Percentiles rank a stretch among this genome's conserved stretches.
Evolutionary conservation across 2,888 invertebrate species (phyloP).

Genomic region (Digitonthophagus gazella): DNA sequence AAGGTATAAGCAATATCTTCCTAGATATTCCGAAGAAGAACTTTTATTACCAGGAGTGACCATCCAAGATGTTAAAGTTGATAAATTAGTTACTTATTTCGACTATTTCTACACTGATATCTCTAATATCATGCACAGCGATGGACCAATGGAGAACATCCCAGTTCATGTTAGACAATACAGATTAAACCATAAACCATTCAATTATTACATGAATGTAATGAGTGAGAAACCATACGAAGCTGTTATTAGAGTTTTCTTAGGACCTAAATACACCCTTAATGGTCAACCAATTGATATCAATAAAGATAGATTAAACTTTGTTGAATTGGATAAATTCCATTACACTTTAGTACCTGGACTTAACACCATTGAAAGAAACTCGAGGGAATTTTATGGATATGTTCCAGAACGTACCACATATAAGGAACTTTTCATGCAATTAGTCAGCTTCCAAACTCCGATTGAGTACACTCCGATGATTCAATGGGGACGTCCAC

Average conservation of each 20-base stretch:
- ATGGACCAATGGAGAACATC: slow-evolving; percentile 54
- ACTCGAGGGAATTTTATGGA: slow-evolving; percentile 52
- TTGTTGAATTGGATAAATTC: slow-evolving; percentile 65
- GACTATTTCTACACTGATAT: slow-evolving; percentile 66
- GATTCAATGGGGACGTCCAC: slow-evolving; percentile 66
- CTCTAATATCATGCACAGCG: slow-evolving; percentile 58
- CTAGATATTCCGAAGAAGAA: slow-evolving; percentile 63
- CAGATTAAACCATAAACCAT: slow-evolving; percentile 65
- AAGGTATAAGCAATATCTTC: slow-evolving; percentile 60
- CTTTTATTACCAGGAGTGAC: slow-evolving; percentile 63
- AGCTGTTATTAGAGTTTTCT: slow-evolving; percentile 64
- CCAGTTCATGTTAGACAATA: slow-evolving; percentile 59
- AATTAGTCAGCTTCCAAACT: slow-evolving; percentile 58
- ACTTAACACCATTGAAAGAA: slow-evolving; percentile 62
- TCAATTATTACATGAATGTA: slow-evolving; percentile 58
- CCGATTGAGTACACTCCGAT: slow-evolving; percentile 52
- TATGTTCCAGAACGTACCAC: slow-evolving; percentile 63
- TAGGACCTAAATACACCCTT: slow-evolving; percentile 68
- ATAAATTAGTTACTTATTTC: slow-evolving; percentile 67
- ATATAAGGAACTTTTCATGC: slow-evolving; percentile 62
- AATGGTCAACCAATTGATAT: slow-evolving; percentile 58
- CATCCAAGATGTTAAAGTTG: slow-evolving; percentile 62
- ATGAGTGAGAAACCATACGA: slow-evolving; percentile 58
- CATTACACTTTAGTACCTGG: slow-evolving; percentile 59
- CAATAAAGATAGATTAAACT: slow-evolving; percentile 60